Evolutionary conservation across 2,797 vertebrate species (phyloP).

Genomic region (Microctenopoma lineatum): DNA sequence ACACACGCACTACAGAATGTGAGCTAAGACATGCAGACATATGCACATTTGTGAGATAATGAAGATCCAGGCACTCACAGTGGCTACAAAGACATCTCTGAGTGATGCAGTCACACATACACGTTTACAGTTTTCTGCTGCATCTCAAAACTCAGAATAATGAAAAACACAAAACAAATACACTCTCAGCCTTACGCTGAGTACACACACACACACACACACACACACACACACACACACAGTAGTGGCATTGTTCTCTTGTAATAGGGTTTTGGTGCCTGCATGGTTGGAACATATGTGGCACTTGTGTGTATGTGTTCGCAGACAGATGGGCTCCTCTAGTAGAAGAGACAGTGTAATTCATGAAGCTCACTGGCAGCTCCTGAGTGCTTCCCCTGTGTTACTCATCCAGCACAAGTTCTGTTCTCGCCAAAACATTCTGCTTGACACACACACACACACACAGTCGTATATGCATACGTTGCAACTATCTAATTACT

Average conservation of each 20-base stretch:
- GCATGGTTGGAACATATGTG: conserved; percentile 40
- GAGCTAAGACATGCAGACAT: conserved; percentile 70
- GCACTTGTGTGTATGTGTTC: conserved; percentile 30
- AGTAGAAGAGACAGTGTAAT: conserved; percentile 69
- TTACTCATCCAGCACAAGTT: conserved; percentile 57
- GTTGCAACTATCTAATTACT: conserved; percentile 8
- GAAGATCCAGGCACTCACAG: conserved; percentile 63
- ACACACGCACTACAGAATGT: conserved; percentile 30
- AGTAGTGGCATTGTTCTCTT: conserved; percentile 39
- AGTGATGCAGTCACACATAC: neutral
- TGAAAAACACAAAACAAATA: conserved; percentile 19
- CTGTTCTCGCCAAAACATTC: conserved; percentile 47
- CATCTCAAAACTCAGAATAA: conserved; percentile 2
- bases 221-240: conserved; percentile 15
- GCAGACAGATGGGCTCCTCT: conserved; percentile 66
- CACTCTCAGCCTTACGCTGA: neutral
- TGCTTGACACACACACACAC: conserved; percentile 40
- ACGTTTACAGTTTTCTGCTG: neutral
- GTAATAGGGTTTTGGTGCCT: conserved; percentile 32
- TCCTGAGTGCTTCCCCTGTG: conserved; percentile 58
- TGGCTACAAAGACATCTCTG: conserved; percentile 48
- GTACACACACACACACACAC: conserved; percentile 6
- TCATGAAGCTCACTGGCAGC: conserved; percentile 63
- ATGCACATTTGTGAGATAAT: conserved; percentile 72
- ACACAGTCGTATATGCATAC: neutral